phyloP scores from a whole-genome alignment of 2,888 invertebrate species.

The Panorpa germanica region DNA sequence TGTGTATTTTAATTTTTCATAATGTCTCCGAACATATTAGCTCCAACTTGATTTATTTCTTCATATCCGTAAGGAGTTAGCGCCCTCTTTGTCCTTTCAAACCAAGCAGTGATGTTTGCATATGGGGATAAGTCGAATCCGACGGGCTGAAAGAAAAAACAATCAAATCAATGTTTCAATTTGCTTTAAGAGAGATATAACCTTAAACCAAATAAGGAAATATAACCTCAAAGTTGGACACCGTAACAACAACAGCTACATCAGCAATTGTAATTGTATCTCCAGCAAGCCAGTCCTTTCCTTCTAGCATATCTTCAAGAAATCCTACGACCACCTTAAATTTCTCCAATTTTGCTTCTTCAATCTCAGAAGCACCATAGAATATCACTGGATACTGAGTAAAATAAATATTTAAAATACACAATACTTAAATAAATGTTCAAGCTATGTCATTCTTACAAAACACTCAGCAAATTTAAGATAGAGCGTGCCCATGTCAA shows the following conservation, averaged over 20 bases:
- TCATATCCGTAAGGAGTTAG: constrained; percentile 47
- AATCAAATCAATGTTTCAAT: too few relatives aligned
- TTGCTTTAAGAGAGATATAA: too few relatives aligned
- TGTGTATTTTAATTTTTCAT: constrained; percentile 32
- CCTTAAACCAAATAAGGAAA: too few relatives aligned
- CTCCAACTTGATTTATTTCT: constrained; percentile 40
- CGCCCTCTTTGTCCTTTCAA: constrained; percentile 39
- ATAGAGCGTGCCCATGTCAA: constrained; percentile 37
- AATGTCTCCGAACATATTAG: constrained; percentile 31
- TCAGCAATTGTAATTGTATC: constrained; percentile 52
- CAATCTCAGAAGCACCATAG: constrained; percentile 22
- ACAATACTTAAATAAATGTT: too few relatives aligned
- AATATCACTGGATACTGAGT: constrained; percentile 33
- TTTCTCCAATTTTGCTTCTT: constrained; percentile 28
- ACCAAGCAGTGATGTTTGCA: constrained; percentile 41
- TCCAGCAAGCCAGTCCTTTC: constrained; percentile 44
- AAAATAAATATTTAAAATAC: too few relatives aligned
- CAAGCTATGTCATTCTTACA: constrained; percentile 27
- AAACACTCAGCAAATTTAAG: constrained; percentile 30
- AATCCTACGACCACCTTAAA: constrained; percentile 37
- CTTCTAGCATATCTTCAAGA: constrained; percentile 35
- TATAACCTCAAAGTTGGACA: constrained; percentile 38
- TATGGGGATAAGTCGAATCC: constrained; percentile 33
- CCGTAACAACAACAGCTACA: constrained; percentile 35
- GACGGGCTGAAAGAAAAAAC: constrained; percentile 32